Base-by-base conservation (phyloP, 2,888 invertebrate species). In the Acleris cristana region DNA sequence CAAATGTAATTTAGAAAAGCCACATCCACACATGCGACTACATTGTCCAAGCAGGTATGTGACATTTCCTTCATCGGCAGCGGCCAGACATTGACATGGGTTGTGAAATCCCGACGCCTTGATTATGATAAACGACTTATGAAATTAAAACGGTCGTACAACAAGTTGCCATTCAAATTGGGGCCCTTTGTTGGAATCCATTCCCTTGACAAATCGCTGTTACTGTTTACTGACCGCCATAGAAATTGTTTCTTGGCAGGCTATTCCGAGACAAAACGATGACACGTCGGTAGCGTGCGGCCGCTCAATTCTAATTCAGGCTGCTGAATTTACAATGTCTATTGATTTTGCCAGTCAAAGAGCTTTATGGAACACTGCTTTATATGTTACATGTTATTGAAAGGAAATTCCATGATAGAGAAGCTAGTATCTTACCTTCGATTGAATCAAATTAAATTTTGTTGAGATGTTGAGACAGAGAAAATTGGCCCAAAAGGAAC, bases 41-140 rank as follows among this genome's bases (percentile, higher is more conserved):
- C 83, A 82, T 82, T 85, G 87, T 86, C 87, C 88, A 81, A 83
- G 78, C 85, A 86, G 87, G 89, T 89, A 90, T 87, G 87, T 86
- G 88, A 87, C 87, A 84, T 88, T 88, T 85, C 86, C 87, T 88
- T 81, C 87, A 80, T 78, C 78, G 80, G 73, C 74, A 72, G 69
- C 72, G 72, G 71, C 73, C 74, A 87, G 92, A 92, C 90, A 89
- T 87, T 92, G 92, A 92, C 90, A 88, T 83, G 92, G 92, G 92
- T 92, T 82, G 79, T 74, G 76, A 75, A 78, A 75, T 75, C 73
- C 74, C 73, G 71, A 67, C 74, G 76, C 85, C 86, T 89, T 92
- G 92, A 92, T 92, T 91, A 92, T 92, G 92, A 92, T 90, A 89
- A 92, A 92, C 87, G 92, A 92, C 92, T 91, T 90, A 92, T 91